phyloP scores from a whole-genome alignment of 1,140 invertebrate species.

The Drosophila carrolli region DNA sequence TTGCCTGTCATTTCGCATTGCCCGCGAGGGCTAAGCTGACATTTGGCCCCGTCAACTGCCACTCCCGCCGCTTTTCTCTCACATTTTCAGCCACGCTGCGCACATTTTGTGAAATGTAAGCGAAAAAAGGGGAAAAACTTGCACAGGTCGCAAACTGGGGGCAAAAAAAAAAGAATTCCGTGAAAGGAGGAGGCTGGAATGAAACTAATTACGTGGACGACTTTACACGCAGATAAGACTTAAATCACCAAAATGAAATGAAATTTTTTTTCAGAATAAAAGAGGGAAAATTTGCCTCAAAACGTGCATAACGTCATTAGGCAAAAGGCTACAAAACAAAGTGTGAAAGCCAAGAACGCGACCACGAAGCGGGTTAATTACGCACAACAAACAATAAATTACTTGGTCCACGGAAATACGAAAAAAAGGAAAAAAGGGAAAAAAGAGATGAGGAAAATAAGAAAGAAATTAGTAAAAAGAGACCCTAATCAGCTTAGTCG shows the following conservation, averaged over 20 bases:
- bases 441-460: constrained; percentile 7
- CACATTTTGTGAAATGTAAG: constrained; percentile 76
- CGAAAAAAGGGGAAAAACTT: constrained; percentile 41
- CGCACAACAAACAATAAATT: constrained; percentile 80
- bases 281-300: background rate
- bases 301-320: constrained; percentile 68
- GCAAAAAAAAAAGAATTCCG: constrained; percentile 4
- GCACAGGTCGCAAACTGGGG: constrained; percentile 47
- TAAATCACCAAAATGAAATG: constrained; percentile 71
- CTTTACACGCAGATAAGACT: constrained; percentile 79
- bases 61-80: background rate
- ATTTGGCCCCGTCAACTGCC: constrained; percentile 54
- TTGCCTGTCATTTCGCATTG: constrained; percentile 74
- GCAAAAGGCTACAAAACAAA: constrained; percentile 37
- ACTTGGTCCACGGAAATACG: constrained; percentile 58
- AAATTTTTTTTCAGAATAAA: constrained; percentile 29
- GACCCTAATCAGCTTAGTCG: constrained; percentile 76
- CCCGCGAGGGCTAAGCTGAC: constrained; percentile 62
- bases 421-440: constrained; percentile 5
- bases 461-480: constrained; percentile 40
- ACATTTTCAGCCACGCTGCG: constrained; percentile 52
- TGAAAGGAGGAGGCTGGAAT: constrained; percentile 30
- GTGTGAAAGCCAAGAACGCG: constrained; percentile 65
- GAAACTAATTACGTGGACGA: constrained; percentile 75
- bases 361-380: constrained; percentile 73